A percentile compares a stretch with the other conserved stretches of the same genome.
These are phyloP conservation scores for Turritopsis rubra DNA, from an alignment of 30 jellyfish, hydroid and myxozoan genomes.

Conservation along the genomic window DNA sequence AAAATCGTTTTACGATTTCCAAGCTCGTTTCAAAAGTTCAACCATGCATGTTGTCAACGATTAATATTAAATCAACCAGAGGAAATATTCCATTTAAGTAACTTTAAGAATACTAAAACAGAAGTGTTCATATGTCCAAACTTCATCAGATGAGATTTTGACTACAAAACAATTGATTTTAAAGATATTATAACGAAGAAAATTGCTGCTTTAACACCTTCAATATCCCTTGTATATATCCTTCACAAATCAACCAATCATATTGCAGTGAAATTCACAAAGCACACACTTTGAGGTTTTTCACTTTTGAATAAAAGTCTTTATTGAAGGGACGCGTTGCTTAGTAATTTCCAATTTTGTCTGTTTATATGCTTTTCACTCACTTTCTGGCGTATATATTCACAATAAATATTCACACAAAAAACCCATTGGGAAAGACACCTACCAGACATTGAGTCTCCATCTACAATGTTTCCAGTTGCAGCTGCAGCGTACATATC, in stretches of 20 bases:
- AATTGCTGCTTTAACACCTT: background rate
- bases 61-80: background rate
- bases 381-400: no score
- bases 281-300: background rate
- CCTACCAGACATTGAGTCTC: background rate
- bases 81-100: background rate
- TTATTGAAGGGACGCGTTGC: background rate
- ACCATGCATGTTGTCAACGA: background rate
- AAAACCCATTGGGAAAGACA: background rate
- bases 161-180: no score
- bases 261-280: background rate
- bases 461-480: slow-evolving; percentile 6
- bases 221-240: background rate
- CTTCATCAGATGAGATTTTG: background rate
- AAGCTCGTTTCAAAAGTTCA: background rate
- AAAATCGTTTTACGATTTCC: background rate
- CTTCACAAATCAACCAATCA: background rate
- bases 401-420: no score
- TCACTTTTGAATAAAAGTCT: background rate
- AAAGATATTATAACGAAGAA: no score
- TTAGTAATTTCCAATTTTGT: background rate
- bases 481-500: slow-evolving; percentile 20
- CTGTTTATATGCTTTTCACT: no score
- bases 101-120: background rate
- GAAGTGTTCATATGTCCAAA: background rate